These are phyloP conservation scores for Brotula barbata DNA, from an alignment of 2,797 vertebrate species.

Conservation along the genomic window DNA sequence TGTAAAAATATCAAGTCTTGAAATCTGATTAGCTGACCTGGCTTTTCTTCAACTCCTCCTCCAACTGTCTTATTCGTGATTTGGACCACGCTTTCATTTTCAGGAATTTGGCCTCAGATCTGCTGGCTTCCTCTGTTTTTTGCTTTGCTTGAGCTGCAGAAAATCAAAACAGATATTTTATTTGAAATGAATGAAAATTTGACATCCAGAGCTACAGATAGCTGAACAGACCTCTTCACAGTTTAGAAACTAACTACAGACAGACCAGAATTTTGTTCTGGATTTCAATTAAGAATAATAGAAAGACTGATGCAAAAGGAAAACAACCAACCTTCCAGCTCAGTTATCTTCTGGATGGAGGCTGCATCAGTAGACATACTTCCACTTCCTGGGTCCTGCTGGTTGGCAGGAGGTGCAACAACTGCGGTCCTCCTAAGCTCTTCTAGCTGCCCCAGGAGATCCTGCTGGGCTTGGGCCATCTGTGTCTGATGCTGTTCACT, in stretches of 20 bases:
- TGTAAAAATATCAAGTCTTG: neutral
- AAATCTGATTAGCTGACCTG: constrained; percentile 64
- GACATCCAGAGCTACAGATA: neutral
- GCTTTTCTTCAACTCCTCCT: constrained; percentile 86
- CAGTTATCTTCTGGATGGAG: constrained; percentile 71
- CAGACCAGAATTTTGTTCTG: neutral
- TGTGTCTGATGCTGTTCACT: constrained; percentile 78
- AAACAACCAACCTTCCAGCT: constrained; percentile 82
- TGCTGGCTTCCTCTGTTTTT: constrained; percentile 85
- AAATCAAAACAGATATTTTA: neutral
- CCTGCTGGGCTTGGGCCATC: constrained; percentile 78
- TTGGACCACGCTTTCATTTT: constrained; percentile 95
- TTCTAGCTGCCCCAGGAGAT: constrained; percentile 77
- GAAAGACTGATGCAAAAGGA: neutral
- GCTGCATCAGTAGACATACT: constrained; percentile 32
- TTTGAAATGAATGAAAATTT: neutral
- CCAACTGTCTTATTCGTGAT: constrained; percentile 85
- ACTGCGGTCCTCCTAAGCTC: constrained; percentile 59
- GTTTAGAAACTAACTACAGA: neutral
- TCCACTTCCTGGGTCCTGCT: constrained; percentile 21
- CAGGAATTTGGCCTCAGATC: constrained; percentile 89
- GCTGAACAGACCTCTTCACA: neutral
- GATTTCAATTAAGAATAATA: neutral
- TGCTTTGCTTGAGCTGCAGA: constrained; percentile 81
- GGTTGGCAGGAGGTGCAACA: constrained; percentile 25